Evolutionary conservation across 53 echinoderm and acorn worm genomes (phyloP), one percentile per base, ranked within the genome.

Genomic region (Zoroaster sp.): DNA sequence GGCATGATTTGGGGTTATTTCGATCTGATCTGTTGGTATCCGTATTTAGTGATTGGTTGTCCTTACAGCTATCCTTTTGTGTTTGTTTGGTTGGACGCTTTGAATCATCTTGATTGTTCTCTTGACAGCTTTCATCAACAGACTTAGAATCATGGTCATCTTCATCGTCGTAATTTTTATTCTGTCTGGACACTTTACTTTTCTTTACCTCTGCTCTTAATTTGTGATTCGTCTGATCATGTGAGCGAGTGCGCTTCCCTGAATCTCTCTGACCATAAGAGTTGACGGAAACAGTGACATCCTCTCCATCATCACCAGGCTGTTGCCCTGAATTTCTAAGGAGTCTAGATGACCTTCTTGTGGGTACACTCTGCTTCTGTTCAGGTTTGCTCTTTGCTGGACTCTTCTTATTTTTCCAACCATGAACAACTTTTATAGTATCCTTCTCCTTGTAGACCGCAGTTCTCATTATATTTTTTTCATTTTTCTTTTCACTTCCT

Each of bases 311-410:
- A 10, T 59, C 28, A 11, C 28, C 63, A 7, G 23, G 28, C 33
- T 66, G 66, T 18, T 85, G 23, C 7, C 15, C 85, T 34, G 71
- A 35, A 12, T 36, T 37, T 35, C 54, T 69, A 36, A 70, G 85
- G 13, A 85, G 35, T 70, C 85, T 69, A 35, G 49, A 17, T 30
- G 85, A 85, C 32, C 85, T 69, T 51, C 85, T 85, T 18, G 70
- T 35, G 35, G 85, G 85, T 49, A 36, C 34, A 70, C 70, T 36
- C 36, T 70, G 23, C 8, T 28, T 59, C 63, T 33, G 25, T 28
- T 18, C 36, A 35, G 70, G 15, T 5, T 34, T 70, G 6, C 17
- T 12, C 8, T 17, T 35, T 70, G 11, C 34, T 31, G 70, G 36
- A 70, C 70, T 70, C 36, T 70, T 70, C 14, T 70, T 28, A 13